These are phyloP conservation scores for Troides oblongomaculatus DNA, from an alignment of 2,888 invertebrate genomes.

Conservation along the genomic window DNA sequence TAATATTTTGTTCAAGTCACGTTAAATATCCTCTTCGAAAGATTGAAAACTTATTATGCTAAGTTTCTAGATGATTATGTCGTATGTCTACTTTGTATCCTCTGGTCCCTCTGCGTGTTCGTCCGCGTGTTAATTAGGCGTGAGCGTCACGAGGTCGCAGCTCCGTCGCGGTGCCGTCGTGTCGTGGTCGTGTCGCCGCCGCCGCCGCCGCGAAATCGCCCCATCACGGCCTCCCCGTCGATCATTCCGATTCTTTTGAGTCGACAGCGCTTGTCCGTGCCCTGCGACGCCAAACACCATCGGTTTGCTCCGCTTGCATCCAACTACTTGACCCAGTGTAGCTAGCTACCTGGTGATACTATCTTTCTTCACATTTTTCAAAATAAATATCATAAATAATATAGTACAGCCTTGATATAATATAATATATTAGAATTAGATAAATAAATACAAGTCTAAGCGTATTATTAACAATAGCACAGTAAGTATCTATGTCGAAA, in stretches of 20 bases:
- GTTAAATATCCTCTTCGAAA: too few species aligned
- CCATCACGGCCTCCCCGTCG: conserved; percentile 63
- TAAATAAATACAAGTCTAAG: too few species aligned
- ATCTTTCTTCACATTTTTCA: neutral
- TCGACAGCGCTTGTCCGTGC: conserved; percentile 65
- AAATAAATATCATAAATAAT: too few species aligned
- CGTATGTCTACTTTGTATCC: too few species aligned
- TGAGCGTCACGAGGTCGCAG: conserved; percentile 1
- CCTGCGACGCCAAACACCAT: conserved; percentile 61
- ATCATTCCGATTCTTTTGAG: conserved; percentile 73
- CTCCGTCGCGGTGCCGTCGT: conserved; percentile 8
- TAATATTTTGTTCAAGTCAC: too few species aligned
- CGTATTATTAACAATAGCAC: too few species aligned
- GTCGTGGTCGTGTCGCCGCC: conserved; percentile 11
- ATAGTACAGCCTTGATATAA: too few species aligned
- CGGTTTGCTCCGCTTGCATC: conserved; percentile 44
- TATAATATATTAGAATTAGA: too few species aligned
- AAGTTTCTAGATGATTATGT: too few species aligned
- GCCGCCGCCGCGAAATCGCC: conserved; percentile 32
- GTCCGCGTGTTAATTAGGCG: conserved; percentile 13
- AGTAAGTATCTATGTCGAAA: too few species aligned
- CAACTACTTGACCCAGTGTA: conserved; percentile 6
- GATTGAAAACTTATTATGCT: too few species aligned
- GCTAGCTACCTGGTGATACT: too few species aligned
- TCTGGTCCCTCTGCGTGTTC: neutral